Evolutionary conservation across 2,113 vertebrate species (phyloP), one percentile per base, ranked within the genome.

Genomic region (Tiliqua scincoides): DNA sequence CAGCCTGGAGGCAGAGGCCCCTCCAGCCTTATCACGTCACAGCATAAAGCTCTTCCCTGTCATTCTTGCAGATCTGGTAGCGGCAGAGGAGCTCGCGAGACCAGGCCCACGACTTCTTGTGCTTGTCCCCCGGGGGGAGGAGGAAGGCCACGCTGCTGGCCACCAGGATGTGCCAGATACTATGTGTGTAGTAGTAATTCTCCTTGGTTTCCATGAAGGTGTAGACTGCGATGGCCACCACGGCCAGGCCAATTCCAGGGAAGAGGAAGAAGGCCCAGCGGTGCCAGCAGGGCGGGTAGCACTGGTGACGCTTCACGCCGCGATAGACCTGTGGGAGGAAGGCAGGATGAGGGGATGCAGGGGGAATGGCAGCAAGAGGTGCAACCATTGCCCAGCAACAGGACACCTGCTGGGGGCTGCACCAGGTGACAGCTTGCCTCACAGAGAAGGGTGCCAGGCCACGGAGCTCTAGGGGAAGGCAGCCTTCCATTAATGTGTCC

Each of bases 121-220:
- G 92, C 75, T 93, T 96, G 43, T 98, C 97, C 4, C 96, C 94
- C 0, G 99, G 98, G 0, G 98, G 99, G 12, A 99, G 96, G 86
- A 99, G 91, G 93, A 99, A 98, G 2, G 98, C 97, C 0, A 98
- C 98, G 0, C 98, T 98, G 88, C 88, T 96, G 7, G 99, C 99
- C 95, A 99, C 97, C 92, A 99, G 96, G 75, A 98, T 77, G 54
- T 99, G 99, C 99, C 99, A 99, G 90, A 99, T 96, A 84, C 98
- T 99, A 91, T 99, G 99, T 0, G 97, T 99, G 90, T 99, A 99
- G 95, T 97, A 99, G 90, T 99, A 99, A 95, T 99, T 99, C 90
- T 96, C 97, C 25, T 97, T 98, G 0, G 99, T 99, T 96, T 98
- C 97, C 57, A 98, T 96, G 86, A 98, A 98, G 30, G 96, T 94